phyloP scores from a whole-genome alignment of 2,888 invertebrate species.

The Seira ritae region DNA sequence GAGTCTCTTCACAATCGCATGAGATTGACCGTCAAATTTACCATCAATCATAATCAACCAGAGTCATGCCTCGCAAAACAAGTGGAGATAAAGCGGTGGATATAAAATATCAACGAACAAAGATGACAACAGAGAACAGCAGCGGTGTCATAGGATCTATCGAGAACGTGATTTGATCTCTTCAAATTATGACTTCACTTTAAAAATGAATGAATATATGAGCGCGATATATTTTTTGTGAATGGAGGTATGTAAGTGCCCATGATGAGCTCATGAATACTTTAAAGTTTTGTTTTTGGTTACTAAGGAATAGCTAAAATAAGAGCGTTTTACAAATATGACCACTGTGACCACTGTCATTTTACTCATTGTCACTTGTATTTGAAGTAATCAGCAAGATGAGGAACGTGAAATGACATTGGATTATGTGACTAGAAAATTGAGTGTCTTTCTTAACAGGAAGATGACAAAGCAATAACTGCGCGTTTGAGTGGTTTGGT shows the following conservation, averaged over 20 bases:
- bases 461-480: conserved; percentile 20
- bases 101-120: conserved; percentile 16
- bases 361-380: no score
- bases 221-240: no score
- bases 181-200: neutral
- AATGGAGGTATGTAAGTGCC: no score
- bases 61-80: conserved; percentile 31
- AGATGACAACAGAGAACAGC: conserved; percentile 17
- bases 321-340: no score
- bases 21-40: conserved; percentile 54
- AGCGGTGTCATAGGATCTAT: conserved; percentile 12
- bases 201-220: no score
- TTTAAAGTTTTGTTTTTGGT: no score
- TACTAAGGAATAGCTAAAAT: no score
- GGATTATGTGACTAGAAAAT: conserved; percentile 10
- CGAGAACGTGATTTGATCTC: neutral
- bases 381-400: neutral
- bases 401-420: conserved; percentile 14
- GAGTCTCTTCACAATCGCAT: neutral
- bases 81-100: neutral
- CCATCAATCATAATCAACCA: conserved; percentile 63
- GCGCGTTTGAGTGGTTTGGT: no score
- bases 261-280: no score
- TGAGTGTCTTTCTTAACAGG: neutral
- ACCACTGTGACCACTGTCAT: no score